Base-by-base conservation (phyloP, 2,797 vertebrate genomes). In the Mus spretus region DNA sequence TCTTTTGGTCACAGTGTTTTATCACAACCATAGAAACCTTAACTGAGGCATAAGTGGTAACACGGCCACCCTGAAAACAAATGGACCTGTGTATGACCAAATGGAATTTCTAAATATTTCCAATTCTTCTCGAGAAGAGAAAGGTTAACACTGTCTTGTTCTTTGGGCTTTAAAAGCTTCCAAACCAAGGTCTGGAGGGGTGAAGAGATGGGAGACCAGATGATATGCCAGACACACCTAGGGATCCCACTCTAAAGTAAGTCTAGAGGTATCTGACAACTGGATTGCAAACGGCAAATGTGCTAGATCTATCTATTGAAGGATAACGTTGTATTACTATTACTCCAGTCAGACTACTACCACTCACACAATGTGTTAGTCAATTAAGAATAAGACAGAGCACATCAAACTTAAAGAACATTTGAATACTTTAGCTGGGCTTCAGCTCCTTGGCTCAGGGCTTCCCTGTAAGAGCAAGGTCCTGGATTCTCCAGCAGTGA, bases 21-120 rank as follows among this genome's bases (percentile, higher is more conserved):
- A 83, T 61, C 57, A 28, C 14, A 83, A 40, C 57, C 61, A 63
- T 19, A 31, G 81, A 63, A 63, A 44, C 7, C 37, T 26, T 31
- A 81, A 37, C 12, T 57, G 44, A 61, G 37, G 61, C 26, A 24
- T 40, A 22, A 50, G 2, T 63, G 72, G n/a, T n/a, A 82, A 59
- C 1, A 75, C 22, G 26, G 78, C 37, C 44, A 63, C 50, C 44
- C 24, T 99, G 99, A 98, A 98, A 98, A 53, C 97, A 97, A 65
- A 99, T 99, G 50, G 99, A 99, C 98, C 99, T 88, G 99, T 99
- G 7, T 99, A 99, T 77, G 99, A 99, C n/a, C 1, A 20, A 84
- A 34, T 55, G 28, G n/a, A 44, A 83, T 84, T 90, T 83, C 61
- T 44, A 74, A 74, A 20, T 22, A 74, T 74, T 74, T 40, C 70